These are phyloP conservation scores for Argya squamiceps DNA, from an alignment of 2,797 vertebrate species.

Conservation along the genomic window DNA sequence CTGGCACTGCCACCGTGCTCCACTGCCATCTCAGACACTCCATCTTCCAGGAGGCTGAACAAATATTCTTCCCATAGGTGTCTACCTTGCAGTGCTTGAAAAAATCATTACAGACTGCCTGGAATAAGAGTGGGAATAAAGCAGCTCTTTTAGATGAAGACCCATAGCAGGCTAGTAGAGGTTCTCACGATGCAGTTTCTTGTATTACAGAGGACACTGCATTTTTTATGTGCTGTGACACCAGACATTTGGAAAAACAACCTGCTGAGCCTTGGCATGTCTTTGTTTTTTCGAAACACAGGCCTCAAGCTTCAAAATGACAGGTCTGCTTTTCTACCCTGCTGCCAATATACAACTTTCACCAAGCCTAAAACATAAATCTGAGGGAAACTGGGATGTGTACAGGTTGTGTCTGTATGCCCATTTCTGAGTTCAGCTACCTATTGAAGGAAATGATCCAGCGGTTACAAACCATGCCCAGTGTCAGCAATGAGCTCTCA, in stretches of 20 bases:
- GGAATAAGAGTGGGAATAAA: not conserved
- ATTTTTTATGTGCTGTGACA: not conserved
- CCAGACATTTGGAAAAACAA: not conserved
- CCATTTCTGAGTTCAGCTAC: not conserved
- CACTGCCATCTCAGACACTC: not conserved
- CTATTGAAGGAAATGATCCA: not conserved
- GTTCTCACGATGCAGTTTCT: not conserved
- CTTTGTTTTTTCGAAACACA: not conserved
- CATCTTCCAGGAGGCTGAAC: not conserved
- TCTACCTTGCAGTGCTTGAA: not conserved
- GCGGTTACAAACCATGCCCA: not conserved
- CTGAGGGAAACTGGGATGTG: accelerated
- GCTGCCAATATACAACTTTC: not conserved
- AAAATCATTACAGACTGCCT: not conserved
- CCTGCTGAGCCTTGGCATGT: not conserved
- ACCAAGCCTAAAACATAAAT: not conserved
- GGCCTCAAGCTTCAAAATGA: not conserved
- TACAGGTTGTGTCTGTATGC: not conserved
- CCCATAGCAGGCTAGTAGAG: not conserved
- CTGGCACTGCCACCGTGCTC: not conserved
- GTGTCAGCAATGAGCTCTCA: not conserved
- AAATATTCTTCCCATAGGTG: not conserved
- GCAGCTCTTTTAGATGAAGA: not conserved
- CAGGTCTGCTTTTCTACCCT: not conserved
- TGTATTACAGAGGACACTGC: not conserved